A percentile compares a stretch with the other conserved stretches of the same genome.
Conservation (phyloP, 2,113 vertebrate genomes). For the Phodopus roborovskii region DNA sequence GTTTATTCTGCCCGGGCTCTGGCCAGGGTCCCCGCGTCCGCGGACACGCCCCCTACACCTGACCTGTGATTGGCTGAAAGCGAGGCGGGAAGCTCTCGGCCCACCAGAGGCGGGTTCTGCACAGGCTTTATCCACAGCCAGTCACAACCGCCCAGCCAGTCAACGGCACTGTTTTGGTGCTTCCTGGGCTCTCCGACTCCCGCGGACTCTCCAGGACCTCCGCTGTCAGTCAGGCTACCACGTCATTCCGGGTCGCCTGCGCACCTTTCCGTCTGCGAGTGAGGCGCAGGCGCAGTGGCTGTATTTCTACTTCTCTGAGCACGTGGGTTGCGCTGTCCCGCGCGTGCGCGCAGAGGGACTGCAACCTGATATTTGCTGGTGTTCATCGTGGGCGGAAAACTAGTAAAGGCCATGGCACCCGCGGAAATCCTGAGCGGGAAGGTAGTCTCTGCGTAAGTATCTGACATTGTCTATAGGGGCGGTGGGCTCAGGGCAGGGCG, state of each 20-base stretch:
- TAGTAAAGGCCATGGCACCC: constrained; percentile 81
- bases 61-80: constrained; percentile 20
- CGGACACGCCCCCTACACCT: background rate
- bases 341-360: accelerated
- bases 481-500: background rate
- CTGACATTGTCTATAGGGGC: background rate
- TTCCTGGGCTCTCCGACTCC: background rate
- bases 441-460: constrained; percentile 86
- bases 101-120: background rate
- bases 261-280: accelerated
- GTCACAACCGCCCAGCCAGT: background rate
- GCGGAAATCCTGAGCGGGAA: constrained; percentile 88
- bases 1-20: background rate
- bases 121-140: background rate
- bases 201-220: background rate
- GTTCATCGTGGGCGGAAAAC: constrained; percentile 17
- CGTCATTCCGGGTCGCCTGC: background rate
- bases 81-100: background rate
- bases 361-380: background rate
- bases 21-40: background rate
- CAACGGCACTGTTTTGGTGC: background rate
- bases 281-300: constrained; percentile 45
- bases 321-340: constrained; percentile 43
- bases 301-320: background rate
- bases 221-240: background rate